phyloP scores from a whole-genome alignment of 2,888 invertebrate genomes.

The Cephus runcator region DNA sequence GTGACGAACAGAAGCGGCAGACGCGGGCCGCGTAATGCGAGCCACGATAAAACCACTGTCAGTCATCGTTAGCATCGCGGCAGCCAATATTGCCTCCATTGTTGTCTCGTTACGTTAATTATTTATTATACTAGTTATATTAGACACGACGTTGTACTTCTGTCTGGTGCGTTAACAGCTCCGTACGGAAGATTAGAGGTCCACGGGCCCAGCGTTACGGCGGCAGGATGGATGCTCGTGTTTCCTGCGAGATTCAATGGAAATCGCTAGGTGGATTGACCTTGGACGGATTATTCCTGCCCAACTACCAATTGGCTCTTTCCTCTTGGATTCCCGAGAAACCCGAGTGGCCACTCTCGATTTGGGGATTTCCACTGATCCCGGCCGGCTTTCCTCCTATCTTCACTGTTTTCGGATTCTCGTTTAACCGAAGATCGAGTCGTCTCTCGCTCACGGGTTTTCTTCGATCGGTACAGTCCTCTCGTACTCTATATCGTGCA shows the following conservation, averaged over 20 bases:
- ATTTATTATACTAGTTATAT: slow-evolving; percentile 44
- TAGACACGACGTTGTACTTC: neutral
- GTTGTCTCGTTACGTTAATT: slow-evolving; percentile 49
- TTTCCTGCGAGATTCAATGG: slow-evolving; percentile 26
- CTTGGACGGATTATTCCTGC: slow-evolving; percentile 13
- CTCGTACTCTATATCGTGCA: too few species aligned
- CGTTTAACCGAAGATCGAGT: neutral
- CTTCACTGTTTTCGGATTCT: neutral
- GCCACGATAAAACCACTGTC: slow-evolving; percentile 46
- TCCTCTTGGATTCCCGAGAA: neutral
- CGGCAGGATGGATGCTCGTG: slow-evolving; percentile 17
- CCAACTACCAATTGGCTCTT: slow-evolving; percentile 6
- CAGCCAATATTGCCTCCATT: slow-evolving; percentile 47
- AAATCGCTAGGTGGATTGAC: slow-evolving; percentile 6
- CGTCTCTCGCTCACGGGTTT: neutral
- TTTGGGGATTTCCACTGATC: neutral
- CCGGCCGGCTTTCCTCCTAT: neutral
- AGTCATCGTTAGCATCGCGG: slow-evolving; percentile 44
- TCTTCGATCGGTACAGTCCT: too few species aligned
- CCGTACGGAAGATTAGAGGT: too few species aligned
- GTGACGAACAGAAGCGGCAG: neutral
- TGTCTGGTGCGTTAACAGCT: neutral
- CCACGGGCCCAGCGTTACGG: too few species aligned
- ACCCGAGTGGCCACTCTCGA: neutral
- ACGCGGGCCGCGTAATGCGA: slow-evolving; percentile 15